Conservation (phyloP, 2,113 vertebrate genomes). For the Indicator indicator region DNA sequence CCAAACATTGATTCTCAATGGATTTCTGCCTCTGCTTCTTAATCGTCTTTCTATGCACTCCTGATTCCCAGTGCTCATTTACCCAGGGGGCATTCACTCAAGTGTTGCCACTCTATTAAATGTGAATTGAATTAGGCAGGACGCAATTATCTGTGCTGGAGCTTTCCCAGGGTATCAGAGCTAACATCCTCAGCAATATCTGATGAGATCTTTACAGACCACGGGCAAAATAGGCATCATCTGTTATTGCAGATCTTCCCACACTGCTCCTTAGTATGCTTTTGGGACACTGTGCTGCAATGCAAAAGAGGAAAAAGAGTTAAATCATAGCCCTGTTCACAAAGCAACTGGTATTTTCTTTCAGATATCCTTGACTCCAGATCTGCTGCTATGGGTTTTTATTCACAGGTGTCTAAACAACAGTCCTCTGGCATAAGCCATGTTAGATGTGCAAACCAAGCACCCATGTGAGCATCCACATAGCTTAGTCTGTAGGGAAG, state of each 20-base stretch:
- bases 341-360: neutral
- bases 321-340: neutral
- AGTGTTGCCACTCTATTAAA: slow-evolving; percentile 14
- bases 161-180: slow-evolving; percentile 50
- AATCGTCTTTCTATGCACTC: neutral
- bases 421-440: neutral
- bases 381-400: neutral
- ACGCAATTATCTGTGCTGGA: slow-evolving; percentile 48
- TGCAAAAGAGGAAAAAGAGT: neutral
- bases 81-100: neutral
- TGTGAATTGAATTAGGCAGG: slow-evolving; percentile 24
- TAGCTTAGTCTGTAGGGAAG: neutral
- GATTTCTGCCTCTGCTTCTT: slow-evolving; percentile 3
- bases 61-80: slow-evolving; percentile 5
- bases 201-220: slow-evolving; percentile 15
- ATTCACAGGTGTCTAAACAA: neutral
- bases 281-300: neutral
- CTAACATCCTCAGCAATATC: slow-evolving; percentile 19
- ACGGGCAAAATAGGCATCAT: neutral
- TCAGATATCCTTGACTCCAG: neutral
- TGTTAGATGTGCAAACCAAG: neutral
- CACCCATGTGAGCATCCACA: neutral
- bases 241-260: slow-evolving; percentile 1
- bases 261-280: neutral
- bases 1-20: neutral